A percentile compares a stretch with the other conserved stretches of the same genome.
Evolutionary conservation across 1,140 invertebrate genomes (phyloP).

Genomic region (Drosophila gunungcola): DNA sequence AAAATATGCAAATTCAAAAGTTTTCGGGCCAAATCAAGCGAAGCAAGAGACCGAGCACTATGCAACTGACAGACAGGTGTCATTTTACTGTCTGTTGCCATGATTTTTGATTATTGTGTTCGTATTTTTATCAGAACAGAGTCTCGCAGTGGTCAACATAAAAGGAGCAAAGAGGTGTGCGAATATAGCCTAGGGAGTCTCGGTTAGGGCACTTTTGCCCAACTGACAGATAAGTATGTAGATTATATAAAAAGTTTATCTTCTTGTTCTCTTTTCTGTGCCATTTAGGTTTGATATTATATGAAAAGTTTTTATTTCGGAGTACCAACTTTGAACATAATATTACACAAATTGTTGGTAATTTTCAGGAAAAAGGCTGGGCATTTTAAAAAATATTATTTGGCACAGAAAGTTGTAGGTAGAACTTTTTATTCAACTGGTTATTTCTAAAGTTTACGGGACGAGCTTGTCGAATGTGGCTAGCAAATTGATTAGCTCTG

Average conservation of each 20-base stretch:
- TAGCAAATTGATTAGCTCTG: not conserved
- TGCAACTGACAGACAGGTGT: conserved; percentile 61
- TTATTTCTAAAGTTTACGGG: conserved; percentile 30
- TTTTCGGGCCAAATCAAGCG: conserved; percentile 50
- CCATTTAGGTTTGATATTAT: conserved; percentile 28
- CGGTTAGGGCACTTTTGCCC: conserved; percentile 28
- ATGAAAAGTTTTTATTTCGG: conserved; percentile 61
- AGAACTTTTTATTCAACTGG: conserved; percentile 19
- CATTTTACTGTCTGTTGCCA: conserved; percentile 68
- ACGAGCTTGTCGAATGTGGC: not conserved
- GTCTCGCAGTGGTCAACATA: conserved; percentile 46
- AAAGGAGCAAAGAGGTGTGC: conserved; percentile 33
- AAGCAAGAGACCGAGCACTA: conserved; percentile 20
- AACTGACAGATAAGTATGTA: conserved; percentile 18
- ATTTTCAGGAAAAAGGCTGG: conserved; percentile 57
- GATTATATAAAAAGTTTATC: conserved; percentile 60
- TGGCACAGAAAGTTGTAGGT: not conserved
- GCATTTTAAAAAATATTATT: conserved; percentile 28
- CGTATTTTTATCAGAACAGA: conserved; percentile 31
- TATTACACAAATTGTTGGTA: conserved; percentile 70
- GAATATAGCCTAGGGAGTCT: conserved; percentile 16
- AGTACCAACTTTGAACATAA: conserved; percentile 57
- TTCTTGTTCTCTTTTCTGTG: not conserved
- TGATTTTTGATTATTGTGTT: conserved; percentile 80
- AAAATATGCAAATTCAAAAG: conserved; percentile 60